Conservation (phyloP, 2,113 vertebrate species). For the Lampris incognitus region DNA sequence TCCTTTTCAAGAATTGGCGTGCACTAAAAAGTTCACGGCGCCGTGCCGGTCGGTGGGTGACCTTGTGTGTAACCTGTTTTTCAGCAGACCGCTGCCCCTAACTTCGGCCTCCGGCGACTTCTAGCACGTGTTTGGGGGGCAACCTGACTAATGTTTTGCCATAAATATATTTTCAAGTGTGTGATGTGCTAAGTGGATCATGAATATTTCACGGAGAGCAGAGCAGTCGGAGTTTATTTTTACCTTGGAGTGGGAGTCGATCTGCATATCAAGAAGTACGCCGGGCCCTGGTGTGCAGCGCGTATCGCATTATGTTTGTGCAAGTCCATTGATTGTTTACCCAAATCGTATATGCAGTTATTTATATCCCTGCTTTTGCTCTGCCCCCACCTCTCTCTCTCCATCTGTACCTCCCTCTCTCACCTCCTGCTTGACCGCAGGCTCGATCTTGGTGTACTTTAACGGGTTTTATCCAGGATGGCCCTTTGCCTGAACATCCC, state of each 20-base stretch:
- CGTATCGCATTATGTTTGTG: conserved; percentile 13
- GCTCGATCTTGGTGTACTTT: conserved; percentile 16
- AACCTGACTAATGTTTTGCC: conserved; percentile 19
- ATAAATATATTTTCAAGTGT: conserved; percentile 49
- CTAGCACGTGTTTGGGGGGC: neutral
- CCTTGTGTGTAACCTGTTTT: conserved; percentile 19
- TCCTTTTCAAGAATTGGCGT: conserved; percentile 46
- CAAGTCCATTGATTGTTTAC: conserved; percentile 20
- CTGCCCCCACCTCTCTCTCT: conserved; percentile 2
- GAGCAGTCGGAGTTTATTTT: conserved; percentile 57
- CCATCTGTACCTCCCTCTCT: neutral
- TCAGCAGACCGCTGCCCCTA: conserved; percentile 35
- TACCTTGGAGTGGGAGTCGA: conserved; percentile 45
- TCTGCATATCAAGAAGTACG: conserved; percentile 3
- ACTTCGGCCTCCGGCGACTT: conserved; percentile 14
- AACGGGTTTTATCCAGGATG: conserved; percentile 49
- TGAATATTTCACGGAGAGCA: conserved; percentile 58
- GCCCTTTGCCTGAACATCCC: conserved; percentile 72
- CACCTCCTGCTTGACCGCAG: neutral
- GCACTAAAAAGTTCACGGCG: neutral
- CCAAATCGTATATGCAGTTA: neutral
- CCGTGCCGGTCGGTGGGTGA: neutral
- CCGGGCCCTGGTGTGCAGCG: conserved; percentile 23
- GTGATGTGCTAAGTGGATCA: conserved; percentile 49
- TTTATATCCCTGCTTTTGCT: neutral